Conservation (phyloP, 2,113 vertebrate genomes). For the Scalopus aquaticus region DNA sequence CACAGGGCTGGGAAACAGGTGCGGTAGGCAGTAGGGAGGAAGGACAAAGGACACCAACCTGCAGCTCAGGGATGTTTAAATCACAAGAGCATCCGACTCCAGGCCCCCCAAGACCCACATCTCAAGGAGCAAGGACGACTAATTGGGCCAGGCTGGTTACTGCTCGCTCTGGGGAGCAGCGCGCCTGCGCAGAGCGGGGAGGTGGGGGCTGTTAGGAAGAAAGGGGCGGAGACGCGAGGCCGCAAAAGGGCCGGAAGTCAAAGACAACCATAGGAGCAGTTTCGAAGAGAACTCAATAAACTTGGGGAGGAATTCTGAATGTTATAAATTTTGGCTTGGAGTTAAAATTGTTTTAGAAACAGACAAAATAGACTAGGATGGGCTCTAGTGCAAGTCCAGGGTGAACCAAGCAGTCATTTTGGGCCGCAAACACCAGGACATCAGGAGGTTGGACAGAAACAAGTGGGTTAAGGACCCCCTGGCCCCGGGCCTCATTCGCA, state of each 20-base stretch:
- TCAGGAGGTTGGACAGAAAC: not conserved
- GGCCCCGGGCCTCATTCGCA: not conserved
- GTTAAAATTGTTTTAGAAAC: not conserved
- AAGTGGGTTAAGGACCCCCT: accelerated
- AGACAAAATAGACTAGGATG: not conserved
- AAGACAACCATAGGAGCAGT: not conserved
- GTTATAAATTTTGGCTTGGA: not conserved
- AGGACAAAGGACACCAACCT: too few relatives aligned
- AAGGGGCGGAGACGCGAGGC: not conserved
- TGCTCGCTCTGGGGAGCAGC: too few relatives aligned
- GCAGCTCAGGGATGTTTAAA: not conserved
- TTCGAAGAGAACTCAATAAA: not conserved
- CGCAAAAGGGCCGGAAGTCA: not conserved
- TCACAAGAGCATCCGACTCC: not conserved
- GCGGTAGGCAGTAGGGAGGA: not conserved
- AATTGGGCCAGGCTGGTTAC: not conserved
- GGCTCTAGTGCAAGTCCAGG: not conserved
- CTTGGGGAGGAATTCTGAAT: not conserved
- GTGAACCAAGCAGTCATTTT: not conserved
- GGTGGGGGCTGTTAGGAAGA: not conserved
- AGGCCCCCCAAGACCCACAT: not conserved
- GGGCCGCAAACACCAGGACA: not conserved
- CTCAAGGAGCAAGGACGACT: too few relatives aligned
- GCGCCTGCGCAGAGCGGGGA: not conserved
- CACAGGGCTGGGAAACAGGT: not conserved